Evolutionary conservation across 2,113 vertebrate species (phyloP).

Genomic region (Thamnaconus septentrionalis): DNA sequence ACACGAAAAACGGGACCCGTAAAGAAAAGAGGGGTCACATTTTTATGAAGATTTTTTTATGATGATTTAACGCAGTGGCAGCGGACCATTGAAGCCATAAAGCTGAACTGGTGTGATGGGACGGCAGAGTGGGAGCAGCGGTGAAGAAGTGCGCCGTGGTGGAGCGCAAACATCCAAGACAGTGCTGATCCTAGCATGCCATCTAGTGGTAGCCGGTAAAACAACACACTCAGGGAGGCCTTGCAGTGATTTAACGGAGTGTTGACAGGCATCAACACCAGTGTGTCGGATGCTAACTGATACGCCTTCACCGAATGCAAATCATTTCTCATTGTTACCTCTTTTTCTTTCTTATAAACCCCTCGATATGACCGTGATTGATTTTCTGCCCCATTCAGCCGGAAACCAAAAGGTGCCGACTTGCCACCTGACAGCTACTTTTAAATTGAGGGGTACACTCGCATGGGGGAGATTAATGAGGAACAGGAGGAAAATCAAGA

Average conservation of each 20-base stretch:
- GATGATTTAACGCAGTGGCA: neutral
- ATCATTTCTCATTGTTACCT: conserved; percentile 36
- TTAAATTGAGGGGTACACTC: conserved; percentile 8
- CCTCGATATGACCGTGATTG: conserved; percentile 27
- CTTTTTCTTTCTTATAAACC: conserved; percentile 30
- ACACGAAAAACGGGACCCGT: conserved; percentile 19
- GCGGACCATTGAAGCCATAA: conserved; percentile 50
- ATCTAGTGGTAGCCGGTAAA: conserved; percentile 61
- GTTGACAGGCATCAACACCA: conserved; percentile 4
- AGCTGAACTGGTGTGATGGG: conserved; percentile 21
- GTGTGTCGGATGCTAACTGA: conserved; percentile 29
- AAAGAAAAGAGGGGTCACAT: conserved; percentile 12
- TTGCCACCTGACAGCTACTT: conserved; percentile 36
- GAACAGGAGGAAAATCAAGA: conserved; percentile 30
- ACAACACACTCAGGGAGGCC: neutral
- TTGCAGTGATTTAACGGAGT: neutral
- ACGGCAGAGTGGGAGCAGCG: neutral
- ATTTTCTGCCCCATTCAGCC: conserved; percentile 52
- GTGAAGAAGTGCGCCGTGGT: neutral
- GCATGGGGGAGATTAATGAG: conserved; percentile 49
- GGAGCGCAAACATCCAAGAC: neutral
- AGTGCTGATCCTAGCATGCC: conserved; percentile 49
- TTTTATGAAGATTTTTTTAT: no score
- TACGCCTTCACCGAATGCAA: conserved; percentile 16
- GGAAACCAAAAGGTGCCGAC: conserved; percentile 46